Conservation (phyloP, 2,113 vertebrate species). For the Gasterosteus nipponicus region DNA sequence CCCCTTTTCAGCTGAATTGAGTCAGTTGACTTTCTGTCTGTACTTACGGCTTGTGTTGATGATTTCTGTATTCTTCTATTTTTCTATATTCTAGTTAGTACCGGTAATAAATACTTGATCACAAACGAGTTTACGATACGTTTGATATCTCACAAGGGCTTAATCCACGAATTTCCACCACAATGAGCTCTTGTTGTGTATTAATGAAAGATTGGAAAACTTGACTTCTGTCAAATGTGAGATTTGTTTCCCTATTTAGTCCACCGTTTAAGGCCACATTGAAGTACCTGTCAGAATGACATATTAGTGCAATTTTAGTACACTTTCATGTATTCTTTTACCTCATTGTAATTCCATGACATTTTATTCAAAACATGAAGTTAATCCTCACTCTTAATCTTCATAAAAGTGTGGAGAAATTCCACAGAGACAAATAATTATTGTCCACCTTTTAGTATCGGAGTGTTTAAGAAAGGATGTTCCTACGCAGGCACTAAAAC, state of each 20-base stretch:
- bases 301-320: neutral
- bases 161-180: no score
- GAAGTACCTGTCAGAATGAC: neutral
- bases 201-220: neutral
- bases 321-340: neutral
- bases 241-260: neutral
- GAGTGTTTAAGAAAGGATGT: slow-evolving; percentile 47
- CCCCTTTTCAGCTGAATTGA: no score
- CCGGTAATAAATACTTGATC: no score
- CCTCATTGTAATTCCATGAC: neutral
- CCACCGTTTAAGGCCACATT: neutral
- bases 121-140: no score
- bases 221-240: slow-evolving; percentile 1
- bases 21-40: no score
- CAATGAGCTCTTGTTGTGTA: neutral
- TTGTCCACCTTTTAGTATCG: slow-evolving; percentile 33
- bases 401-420: neutral
- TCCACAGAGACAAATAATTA: slow-evolving; percentile 26
- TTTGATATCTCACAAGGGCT: no score
- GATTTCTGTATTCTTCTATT: no score
- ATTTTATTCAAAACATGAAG: neutral
- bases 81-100: no score
- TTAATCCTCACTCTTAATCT: slow-evolving; percentile 27
- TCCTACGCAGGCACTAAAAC: slow-evolving; percentile 48
- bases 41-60: no score